Base-by-base conservation (phyloP, 2,888 invertebrate species). In the Eilema sororculum region DNA sequence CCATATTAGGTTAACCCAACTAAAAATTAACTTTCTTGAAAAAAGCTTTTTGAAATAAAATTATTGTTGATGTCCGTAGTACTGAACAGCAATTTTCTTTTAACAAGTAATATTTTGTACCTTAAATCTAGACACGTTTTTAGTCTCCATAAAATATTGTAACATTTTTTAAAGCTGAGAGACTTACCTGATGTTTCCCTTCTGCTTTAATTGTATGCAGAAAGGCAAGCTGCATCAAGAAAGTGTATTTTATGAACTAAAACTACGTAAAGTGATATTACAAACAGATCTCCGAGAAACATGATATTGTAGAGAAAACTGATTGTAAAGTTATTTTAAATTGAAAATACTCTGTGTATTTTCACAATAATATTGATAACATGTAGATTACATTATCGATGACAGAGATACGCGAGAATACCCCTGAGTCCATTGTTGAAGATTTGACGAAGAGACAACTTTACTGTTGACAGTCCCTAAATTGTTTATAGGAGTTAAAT, bases 301-400 rank as follows among this genome's bases (percentile, higher is more conserved):
- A 28, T 64, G n/a, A 64, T 64, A 37, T 10, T 16, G 46, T n/a
- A 67, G 25, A 46, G 24, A 16, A 59, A 24, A 52, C 46, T 46
- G 46, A 46, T 46, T 24, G 46, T 41, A 33, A 28, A 60, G 24
- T 60, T 57, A n/a, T 22, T 60, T 20, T 20, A 24, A 25, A 61
- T 28, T 56, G 24, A 62, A 67, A 62, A 10, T 22, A 33, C 28
- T 68, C 37, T 63, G 56, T 28, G 6, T 67, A 69, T 65, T 57
- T 70, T 68, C 33, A 78, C 65, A 67, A 61, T 58, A 63, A 78
- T 81, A 63, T 76, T 78, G 76, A 79, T 71, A 81, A 78, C 78
- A 81, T 66, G 65, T 37, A 63, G 69, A 81, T 67, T 71, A 80
- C 82, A 78, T 76, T 80, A 82, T 75, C 74, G 67, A 70, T 71